Conservation (phyloP, 2,113 vertebrate genomes). For the Hydropotes inermis region DNA sequence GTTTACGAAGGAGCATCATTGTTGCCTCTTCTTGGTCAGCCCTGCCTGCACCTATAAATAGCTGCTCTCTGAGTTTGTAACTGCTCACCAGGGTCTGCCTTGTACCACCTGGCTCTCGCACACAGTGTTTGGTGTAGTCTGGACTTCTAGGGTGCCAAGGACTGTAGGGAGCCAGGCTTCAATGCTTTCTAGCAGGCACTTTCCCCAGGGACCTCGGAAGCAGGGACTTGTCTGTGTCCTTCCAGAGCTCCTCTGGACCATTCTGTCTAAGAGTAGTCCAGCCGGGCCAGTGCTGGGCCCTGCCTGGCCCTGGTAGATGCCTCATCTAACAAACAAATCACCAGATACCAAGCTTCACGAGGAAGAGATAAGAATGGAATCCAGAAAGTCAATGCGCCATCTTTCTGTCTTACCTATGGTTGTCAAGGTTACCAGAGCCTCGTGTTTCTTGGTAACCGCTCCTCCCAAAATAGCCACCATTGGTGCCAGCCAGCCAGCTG, state of each 20-base stretch:
- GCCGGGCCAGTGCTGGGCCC: neutral
- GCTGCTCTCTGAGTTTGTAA: neutral
- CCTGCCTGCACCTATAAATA: neutral
- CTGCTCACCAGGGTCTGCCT: neutral
- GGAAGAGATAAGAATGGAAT: neutral
- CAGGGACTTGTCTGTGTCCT: neutral
- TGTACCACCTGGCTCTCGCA: rapidly evolving
- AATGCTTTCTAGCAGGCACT: neutral
- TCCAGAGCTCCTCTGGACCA: neutral
- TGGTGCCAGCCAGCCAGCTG: neutral
- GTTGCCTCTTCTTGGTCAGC: neutral
- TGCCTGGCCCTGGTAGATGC: neutral
- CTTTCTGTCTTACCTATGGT: slow-evolving; percentile 60
- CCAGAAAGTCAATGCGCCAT: neutral
- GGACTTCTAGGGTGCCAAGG: too few relatives aligned
- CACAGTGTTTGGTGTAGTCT: neutral
- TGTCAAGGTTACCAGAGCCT: slow-evolving; percentile 66
- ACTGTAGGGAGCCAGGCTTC: neutral
- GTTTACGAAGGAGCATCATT: neutral
- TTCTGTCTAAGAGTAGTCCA: neutral
- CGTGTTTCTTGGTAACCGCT: slow-evolving; percentile 69
- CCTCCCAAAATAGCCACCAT: slow-evolving; percentile 61
- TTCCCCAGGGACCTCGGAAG: neutral
- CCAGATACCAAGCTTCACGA: neutral
- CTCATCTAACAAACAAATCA: neutral